Evolutionary conservation across 2,113 vertebrate species (phyloP).

Genomic region (Todiramphus chloris): DNA sequence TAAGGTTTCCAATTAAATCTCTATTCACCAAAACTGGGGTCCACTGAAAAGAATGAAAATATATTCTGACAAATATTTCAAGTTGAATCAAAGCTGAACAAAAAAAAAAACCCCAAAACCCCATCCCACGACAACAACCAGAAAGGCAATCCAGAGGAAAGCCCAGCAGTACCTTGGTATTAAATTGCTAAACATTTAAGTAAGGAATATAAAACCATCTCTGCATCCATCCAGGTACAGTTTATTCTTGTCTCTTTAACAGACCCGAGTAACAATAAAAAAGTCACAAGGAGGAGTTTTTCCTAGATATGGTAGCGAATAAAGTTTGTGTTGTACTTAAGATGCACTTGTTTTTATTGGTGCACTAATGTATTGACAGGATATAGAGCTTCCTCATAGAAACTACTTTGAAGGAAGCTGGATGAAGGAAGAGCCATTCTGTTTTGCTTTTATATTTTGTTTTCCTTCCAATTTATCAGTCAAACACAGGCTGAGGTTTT

Average conservation of each 20-base stretch:
- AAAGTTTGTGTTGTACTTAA: neutral
- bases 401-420: neutral
- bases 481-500: conserved; percentile 63
- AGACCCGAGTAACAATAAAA: neutral
- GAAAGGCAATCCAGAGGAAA: conserved; percentile 19
- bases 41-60: conserved; percentile 6
- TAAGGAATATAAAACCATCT: conserved; percentile 42
- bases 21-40: neutral
- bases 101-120: neutral
- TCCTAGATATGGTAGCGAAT: neutral
- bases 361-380: neutral
- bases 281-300: neutral
- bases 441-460: neutral
- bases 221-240: conserved; percentile 2
- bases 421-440: neutral
- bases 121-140: neutral
- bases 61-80: conserved; percentile 11
- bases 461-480: neutral
- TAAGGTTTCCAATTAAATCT: conserved; percentile 32
- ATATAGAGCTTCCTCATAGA: neutral
- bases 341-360: neutral
- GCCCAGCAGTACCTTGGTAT: neutral
- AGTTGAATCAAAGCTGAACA: conserved; percentile 24
- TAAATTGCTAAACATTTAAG: conserved; percentile 30
- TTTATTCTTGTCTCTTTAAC: conserved; percentile 20